phyloP scores from a whole-genome alignment of 2,797 vertebrate genomes.

The Oreochromis grahami region DNA sequence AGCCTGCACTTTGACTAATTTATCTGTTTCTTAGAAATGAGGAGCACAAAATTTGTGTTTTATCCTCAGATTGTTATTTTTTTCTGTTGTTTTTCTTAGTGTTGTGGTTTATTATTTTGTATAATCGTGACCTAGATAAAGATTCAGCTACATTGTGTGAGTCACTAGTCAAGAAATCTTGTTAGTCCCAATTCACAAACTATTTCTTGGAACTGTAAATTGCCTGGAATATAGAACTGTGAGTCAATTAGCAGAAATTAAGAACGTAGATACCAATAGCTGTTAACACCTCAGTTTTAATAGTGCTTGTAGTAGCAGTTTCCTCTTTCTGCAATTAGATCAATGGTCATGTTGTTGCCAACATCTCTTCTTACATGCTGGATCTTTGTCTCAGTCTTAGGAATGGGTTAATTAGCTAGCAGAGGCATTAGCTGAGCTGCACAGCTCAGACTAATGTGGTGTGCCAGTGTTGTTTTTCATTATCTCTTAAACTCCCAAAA shows the following conservation, averaged over 20 bases:
- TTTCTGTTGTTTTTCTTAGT: neutral
- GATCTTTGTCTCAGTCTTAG: slow-evolving; percentile 27
- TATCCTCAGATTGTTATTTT: fast-evolving
- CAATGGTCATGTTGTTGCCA: slow-evolving; percentile 59
- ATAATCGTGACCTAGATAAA: neutral
- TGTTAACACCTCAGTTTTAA: slow-evolving; percentile 52
- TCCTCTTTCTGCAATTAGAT: slow-evolving; percentile 54
- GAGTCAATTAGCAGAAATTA: slow-evolving; percentile 61
- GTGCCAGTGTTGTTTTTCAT: slow-evolving; percentile 32
- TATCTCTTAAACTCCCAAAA: slow-evolving; percentile 14
- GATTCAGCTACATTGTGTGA: neutral
- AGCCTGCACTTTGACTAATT: neutral
- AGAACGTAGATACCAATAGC: slow-evolving; percentile 38
- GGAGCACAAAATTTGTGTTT: neutral
- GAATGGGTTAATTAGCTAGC: slow-evolving; percentile 32
- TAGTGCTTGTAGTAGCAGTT: slow-evolving; percentile 51
- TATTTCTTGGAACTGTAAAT: neutral
- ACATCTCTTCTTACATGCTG: slow-evolving; percentile 9
- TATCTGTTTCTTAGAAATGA: neutral
- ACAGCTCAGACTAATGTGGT: slow-evolving; percentile 34
- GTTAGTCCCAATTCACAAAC: neutral
- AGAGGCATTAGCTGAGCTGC: slow-evolving; percentile 31
- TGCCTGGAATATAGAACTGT: slow-evolving; percentile 11
- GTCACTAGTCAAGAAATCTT: neutral
- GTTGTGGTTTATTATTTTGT: neutral